Evolutionary conservation across 2,113 vertebrate species (phyloP).

Genomic region (Herpailurus yagouaroundi): DNA sequence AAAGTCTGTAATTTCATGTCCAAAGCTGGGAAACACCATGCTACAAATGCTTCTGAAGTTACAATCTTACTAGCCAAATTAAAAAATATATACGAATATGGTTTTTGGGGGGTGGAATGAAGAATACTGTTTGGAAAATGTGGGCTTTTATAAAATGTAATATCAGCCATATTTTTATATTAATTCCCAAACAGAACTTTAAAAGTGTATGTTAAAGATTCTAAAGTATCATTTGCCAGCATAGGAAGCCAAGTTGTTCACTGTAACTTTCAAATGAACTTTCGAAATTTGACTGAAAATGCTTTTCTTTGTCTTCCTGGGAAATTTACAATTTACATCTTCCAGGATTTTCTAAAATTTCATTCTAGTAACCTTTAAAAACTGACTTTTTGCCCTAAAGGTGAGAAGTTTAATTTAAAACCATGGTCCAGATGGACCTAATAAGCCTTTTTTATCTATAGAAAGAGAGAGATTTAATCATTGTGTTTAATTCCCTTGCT

Average conservation of each 20-base stretch:
- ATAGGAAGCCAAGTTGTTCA: neutral
- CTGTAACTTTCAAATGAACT: conserved; percentile 34
- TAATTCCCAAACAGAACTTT: conserved; percentile 26
- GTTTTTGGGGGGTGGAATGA: neutral
- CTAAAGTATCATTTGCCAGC: neutral
- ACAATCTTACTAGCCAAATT: neutral
- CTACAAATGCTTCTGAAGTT: neutral
- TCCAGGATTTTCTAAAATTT: neutral
- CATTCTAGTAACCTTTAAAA: conserved; percentile 18
- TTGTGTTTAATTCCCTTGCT: neutral
- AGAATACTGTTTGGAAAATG: neutral
- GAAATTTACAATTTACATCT: neutral
- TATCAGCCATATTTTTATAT: conserved; percentile 11
- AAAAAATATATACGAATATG: neutral
- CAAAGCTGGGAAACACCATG: neutral
- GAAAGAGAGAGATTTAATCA: neutral
- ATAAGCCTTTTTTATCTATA: neutral
- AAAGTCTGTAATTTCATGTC: neutral
- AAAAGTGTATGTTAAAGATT: conserved; percentile 11
- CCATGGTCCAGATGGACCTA: neutral
- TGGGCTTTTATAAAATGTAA: neutral
- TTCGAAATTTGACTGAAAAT: conserved; percentile 37
- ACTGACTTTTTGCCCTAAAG: neutral
- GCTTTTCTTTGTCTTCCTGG: neutral
- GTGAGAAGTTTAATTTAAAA: conserved; percentile 20